A percentile compares a stretch with the other conserved stretches of the same genome.
These are phyloP conservation scores for Augochlorella aurata DNA, from an alignment of 2,888 invertebrate species.

Conservation along the genomic window DNA sequence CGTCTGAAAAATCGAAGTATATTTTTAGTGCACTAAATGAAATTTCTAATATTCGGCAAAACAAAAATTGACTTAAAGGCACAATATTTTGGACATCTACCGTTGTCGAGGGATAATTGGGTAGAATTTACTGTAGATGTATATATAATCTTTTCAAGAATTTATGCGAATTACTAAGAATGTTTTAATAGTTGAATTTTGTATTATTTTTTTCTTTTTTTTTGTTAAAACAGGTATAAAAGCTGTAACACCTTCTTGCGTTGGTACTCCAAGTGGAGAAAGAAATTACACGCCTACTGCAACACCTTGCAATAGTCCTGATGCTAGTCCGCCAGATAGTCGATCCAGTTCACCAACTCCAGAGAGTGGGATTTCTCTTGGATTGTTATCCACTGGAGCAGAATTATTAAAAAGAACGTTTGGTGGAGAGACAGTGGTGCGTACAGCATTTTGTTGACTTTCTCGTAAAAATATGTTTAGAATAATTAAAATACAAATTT, in stretches of 20 bases:
- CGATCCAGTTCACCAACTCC: constrained; percentile 84
- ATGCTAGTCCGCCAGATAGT: constrained; percentile 85
- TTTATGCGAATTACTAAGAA: neutral
- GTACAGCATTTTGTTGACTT: neutral
- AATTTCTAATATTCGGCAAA: no score
- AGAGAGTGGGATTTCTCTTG: constrained; percentile 76
- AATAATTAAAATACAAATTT: no score
- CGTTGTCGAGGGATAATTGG: no score
- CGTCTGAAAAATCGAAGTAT: no score
- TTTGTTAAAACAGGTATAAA: constrained; percentile 45
- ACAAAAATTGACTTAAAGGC: no score
- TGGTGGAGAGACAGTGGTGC: constrained; percentile 81
- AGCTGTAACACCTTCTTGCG: constrained; percentile 87
- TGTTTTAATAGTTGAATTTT: neutral
- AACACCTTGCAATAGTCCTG: constrained; percentile 94
- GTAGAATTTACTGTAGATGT: neutral
- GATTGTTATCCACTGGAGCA: constrained; percentile 86
- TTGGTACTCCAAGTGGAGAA: constrained; percentile 86
- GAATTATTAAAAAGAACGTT: constrained; percentile 86
- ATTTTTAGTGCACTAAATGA: no score
- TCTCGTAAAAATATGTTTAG: no score
- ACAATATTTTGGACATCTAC: no score
- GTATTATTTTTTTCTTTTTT: no score
- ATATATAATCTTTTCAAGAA: neutral
- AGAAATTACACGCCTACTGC: constrained; percentile 91